Evolutionary conservation across 1,140 invertebrate genomes (phyloP).

Genomic region (Drosophila repletoides): DNA sequence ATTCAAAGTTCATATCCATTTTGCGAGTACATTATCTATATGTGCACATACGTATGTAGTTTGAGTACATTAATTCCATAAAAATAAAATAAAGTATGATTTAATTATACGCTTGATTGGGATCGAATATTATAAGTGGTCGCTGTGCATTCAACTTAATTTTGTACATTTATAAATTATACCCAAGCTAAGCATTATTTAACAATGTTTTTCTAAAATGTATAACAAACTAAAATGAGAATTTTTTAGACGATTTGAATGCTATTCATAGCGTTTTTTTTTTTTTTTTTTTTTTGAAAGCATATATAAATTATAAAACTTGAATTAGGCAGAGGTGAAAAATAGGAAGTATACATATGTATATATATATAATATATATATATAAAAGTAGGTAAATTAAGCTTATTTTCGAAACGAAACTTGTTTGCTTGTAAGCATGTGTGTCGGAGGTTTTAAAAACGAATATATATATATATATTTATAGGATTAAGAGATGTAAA

Average conservation of each 20-base stretch:
- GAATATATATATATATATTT: slow-evolving; percentile 4
- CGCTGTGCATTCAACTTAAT: not conserved
- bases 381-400: not conserved
- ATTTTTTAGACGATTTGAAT: slow-evolving; percentile 11
- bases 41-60: slow-evolving; percentile 15
- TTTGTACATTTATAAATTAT: slow-evolving; percentile 37
- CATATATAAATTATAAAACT: not conserved
- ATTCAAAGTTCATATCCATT: slow-evolving; percentile 1
- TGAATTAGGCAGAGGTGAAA: not conserved
- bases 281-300: too few species aligned
- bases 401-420: slow-evolving; percentile 18
- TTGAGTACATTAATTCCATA: slow-evolving; percentile 18
- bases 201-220: slow-evolving; percentile 62
- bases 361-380: not conserved
- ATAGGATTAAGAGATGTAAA: slow-evolving; percentile 18
- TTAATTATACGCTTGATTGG: slow-evolving; percentile 21
- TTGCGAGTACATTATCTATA: slow-evolving; percentile 19
- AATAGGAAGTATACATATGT: not conserved
- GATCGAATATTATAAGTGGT: slow-evolving; percentile 4
- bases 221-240: slow-evolving; percentile 65
- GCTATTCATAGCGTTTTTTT: not conserved
- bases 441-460: slow-evolving; percentile 54
- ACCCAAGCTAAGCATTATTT: slow-evolving; percentile 69
- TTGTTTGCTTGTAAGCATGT: slow-evolving; percentile 32
- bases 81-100: slow-evolving; percentile 24